A percentile compares a stretch with the other conserved stretches of the same genome.
Conservation (phyloP, 2,888 invertebrate species). For the Liodrosophila aerea region DNA sequence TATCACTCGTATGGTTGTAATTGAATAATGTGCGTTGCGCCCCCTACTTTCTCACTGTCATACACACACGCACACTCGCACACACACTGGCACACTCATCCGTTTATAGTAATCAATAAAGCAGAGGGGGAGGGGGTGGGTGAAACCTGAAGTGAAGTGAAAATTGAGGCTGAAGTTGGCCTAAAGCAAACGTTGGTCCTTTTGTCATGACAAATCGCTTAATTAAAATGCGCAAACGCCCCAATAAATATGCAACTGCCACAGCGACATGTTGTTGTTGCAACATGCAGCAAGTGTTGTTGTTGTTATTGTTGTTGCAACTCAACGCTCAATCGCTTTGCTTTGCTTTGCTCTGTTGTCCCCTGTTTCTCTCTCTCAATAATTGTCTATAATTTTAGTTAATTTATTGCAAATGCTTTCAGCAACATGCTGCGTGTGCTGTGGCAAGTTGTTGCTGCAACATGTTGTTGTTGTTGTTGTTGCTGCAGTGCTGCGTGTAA, state of each 20-base stretch:
- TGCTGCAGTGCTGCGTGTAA: conserved; percentile 65
- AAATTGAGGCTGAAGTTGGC: conserved; percentile 11
- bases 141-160: conserved; percentile 34
- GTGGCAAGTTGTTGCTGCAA: conserved; percentile 55
- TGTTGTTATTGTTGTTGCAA: conserved; percentile 23
- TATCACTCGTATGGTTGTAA: conserved; percentile 26
- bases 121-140: too few relatives aligned
- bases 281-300: too few relatives aligned
- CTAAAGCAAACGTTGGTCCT: conserved; percentile 28
- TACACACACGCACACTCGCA: too few relatives aligned
- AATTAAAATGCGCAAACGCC: conserved; percentile 75
- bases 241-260: conserved; percentile 73
- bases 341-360: too few relatives aligned
- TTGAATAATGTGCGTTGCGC: conserved; percentile 53
- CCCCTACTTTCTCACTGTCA: conserved; percentile 7
- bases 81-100: too few relatives aligned
- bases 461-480: conserved; percentile 34
- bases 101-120: conserved; percentile 40
- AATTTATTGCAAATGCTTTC: conserved; percentile 78
- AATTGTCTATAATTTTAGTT: conserved; percentile 76
- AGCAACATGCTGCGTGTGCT: conserved; percentile 63
- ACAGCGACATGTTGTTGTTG: conserved; percentile 11
- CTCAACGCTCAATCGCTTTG: conserved; percentile 39
- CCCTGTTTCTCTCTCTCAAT: conserved; percentile 55
- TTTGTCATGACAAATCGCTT: conserved; percentile 72